Conservation (phyloP, 2,888 invertebrate species). For the Prenolepis imparis region DNA sequence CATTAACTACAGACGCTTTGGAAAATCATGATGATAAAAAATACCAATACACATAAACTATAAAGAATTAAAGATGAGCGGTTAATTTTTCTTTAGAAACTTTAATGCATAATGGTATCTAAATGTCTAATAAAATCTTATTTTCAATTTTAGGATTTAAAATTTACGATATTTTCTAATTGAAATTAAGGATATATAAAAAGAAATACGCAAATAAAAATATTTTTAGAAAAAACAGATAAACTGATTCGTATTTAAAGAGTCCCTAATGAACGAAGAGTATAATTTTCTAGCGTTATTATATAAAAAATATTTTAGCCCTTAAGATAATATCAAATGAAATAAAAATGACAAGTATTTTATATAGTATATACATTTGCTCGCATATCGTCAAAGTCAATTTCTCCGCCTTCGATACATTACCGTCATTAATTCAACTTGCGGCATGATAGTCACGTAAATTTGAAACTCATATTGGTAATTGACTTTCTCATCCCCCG, state of each 20-base stretch:
- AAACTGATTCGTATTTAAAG: not conserved
- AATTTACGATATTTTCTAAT: not conserved
- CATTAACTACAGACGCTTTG: not conserved
- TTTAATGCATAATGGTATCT: not conserved
- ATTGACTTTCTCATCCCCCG: constrained; percentile 43
- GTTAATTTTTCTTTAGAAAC: not conserved
- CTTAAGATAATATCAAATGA: not conserved
- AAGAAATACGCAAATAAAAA: not conserved
- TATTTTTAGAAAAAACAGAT: not conserved
- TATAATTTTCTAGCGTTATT: not conserved
- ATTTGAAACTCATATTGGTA: constrained; percentile 43
- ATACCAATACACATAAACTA: not conserved
- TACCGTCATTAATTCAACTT: constrained; percentile 28
- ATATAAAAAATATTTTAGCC: not conserved
- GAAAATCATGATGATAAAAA: not conserved
- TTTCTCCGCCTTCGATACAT: constrained; percentile 27
- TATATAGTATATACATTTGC: not conserved
- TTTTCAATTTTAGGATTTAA: not conserved
- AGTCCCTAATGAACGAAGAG: not conserved
- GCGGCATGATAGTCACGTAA: constrained; percentile 54
- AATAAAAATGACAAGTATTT: not conserved
- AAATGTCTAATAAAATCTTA: not conserved
- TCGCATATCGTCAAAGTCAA: constrained; percentile 2
- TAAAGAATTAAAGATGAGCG: not conserved
- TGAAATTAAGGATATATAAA: not conserved